Percentiles rank a stretch among this genome's conserved stretches.
Evolutionary conservation across 2,797 vertebrate species (phyloP).

Genomic region (Petrocephalus schoutedeni): DNA sequence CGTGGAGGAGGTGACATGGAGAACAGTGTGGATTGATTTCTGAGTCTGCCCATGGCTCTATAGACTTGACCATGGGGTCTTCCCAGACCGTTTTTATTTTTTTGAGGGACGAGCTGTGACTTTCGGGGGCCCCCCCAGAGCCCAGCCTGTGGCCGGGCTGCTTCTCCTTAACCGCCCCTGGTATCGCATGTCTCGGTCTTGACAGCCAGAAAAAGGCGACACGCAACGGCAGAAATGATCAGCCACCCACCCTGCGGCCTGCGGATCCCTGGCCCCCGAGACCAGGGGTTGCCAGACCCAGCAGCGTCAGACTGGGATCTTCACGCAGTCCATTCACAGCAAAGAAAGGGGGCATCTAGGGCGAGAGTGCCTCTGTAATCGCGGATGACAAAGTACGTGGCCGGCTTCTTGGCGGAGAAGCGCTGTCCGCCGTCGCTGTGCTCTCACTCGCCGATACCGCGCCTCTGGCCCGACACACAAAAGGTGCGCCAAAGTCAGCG

Average conservation of each 20-base stretch:
- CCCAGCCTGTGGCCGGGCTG: background rate
- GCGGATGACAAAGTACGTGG: background rate
- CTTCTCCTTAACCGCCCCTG: constrained; percentile 34
- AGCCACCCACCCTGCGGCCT: background rate
- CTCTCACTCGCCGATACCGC: background rate
- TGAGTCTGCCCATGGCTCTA: constrained; percentile 38
- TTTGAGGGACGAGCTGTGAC: background rate
- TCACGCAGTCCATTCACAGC: background rate
- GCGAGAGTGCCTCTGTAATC: background rate
- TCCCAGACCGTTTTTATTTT: constrained; percentile 26
- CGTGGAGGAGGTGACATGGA: constrained; percentile 46
- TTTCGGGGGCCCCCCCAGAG: background rate
- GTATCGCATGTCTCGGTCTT: background rate
- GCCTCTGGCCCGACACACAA: background rate
- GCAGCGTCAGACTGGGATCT: background rate
- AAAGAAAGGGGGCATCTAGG: background rate
- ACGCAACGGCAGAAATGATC: background rate
- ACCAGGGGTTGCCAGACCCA: background rate
- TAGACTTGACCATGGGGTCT: constrained; percentile 29
- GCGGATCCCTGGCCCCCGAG: background rate
- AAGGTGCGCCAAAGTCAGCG: constrained; percentile 15
- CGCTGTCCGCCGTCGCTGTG: background rate
- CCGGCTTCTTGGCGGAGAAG: background rate
- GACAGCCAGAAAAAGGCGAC: background rate
- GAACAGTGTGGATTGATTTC: constrained; percentile 44